Evolutionary conservation across 2,888 invertebrate genomes (phyloP).

Genomic region (Drosophila monieri): DNA sequence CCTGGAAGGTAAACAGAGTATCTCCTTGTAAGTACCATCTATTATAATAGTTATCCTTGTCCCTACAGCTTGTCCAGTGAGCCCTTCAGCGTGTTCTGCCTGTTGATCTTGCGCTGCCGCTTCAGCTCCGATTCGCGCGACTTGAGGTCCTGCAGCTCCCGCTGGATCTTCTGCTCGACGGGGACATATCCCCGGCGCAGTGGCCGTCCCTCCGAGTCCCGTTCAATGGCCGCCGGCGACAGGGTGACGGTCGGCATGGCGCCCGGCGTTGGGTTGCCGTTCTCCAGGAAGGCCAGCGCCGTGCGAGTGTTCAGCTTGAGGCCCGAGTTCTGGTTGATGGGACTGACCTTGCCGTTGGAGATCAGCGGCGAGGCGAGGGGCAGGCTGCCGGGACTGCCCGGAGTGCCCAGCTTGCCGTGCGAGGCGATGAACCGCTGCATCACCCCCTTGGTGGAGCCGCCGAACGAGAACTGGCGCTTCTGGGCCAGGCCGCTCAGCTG

Average conservation of each 20-base stretch:
- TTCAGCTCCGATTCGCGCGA: constrained; percentile 92
- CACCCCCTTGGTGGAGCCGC: constrained; percentile 88
- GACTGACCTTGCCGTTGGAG: constrained; percentile 6
- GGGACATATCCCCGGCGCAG: constrained; percentile 91
- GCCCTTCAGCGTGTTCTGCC: constrained; percentile 87
- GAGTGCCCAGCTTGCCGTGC: constrained; percentile 87
- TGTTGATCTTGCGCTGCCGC: constrained; percentile 86
- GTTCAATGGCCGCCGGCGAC: constrained; percentile 85
- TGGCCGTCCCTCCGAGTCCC: constrained; percentile 87
- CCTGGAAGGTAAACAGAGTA: constrained; percentile 44
- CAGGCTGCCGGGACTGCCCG: constrained; percentile 37
- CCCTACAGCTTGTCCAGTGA: constrained; percentile 86
- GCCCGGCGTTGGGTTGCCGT: constrained; percentile 30
- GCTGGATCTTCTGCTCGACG: constrained; percentile 94
- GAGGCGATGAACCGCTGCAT: constrained; percentile 94
- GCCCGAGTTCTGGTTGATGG: neutral
- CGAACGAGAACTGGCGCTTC: constrained; percentile 86
- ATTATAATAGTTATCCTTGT: neutral
- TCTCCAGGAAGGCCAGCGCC: constrained; percentile 60
- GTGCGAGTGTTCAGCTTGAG: constrained; percentile 64
- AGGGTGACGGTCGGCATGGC: constrained; percentile 61
- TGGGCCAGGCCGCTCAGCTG: constrained; percentile 56
- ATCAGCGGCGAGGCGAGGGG: constrained; percentile 17
- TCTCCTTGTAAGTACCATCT: neutral
- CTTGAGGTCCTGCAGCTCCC: constrained; percentile 93